Evolutionary conservation across 2,113 vertebrate genomes (phyloP).

Genomic region (Polypterus bichir): DNA sequence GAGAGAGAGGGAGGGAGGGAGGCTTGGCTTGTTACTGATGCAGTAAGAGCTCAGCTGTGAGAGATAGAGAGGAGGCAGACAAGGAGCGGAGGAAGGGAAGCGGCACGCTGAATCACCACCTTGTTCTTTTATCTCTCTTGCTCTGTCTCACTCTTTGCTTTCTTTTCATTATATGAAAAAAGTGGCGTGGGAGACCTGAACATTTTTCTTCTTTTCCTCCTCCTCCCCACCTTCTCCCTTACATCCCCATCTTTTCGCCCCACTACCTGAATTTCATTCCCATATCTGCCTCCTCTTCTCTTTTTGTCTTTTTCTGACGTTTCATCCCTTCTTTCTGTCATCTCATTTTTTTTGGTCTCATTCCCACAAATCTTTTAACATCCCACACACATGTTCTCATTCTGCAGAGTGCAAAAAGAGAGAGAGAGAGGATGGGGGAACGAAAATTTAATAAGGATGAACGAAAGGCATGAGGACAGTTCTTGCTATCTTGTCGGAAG

Average conservation of each 20-base stretch:
- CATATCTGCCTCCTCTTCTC: neutral
- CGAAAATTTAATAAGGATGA: neutral
- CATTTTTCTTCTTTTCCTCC: constrained; percentile 11
- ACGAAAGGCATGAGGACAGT: constrained; percentile 13
- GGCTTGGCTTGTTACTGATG: constrained; percentile 7
- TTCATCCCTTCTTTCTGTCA: too few species aligned
- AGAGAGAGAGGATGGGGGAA: neutral
- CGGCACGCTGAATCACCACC: constrained; percentile 28
- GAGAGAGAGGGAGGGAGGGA: constrained; percentile 10
- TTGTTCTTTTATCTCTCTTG: constrained; percentile 23
- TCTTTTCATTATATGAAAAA: neutral
- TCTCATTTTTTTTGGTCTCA: too few species aligned
- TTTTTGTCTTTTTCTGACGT: too few species aligned
- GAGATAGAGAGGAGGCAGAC: constrained; percentile 21
- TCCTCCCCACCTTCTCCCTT: constrained; percentile 19
- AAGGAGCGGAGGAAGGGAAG: constrained; percentile 21
- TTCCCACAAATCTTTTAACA: too few species aligned
- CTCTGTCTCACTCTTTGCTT: constrained; percentile 12
- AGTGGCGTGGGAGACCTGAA: neutral
- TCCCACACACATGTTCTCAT: too few species aligned
- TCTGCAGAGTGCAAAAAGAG: constrained; percentile 1
- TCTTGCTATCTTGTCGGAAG: constrained; percentile 12
- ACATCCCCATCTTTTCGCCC: constrained; percentile 29
- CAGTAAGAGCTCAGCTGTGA: constrained; percentile 34
- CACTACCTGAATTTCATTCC: constrained; percentile 11